These are phyloP conservation scores for Corydoras sp. DNA, from an alignment of 2,113 vertebrate species.

Conservation along the genomic window DNA sequence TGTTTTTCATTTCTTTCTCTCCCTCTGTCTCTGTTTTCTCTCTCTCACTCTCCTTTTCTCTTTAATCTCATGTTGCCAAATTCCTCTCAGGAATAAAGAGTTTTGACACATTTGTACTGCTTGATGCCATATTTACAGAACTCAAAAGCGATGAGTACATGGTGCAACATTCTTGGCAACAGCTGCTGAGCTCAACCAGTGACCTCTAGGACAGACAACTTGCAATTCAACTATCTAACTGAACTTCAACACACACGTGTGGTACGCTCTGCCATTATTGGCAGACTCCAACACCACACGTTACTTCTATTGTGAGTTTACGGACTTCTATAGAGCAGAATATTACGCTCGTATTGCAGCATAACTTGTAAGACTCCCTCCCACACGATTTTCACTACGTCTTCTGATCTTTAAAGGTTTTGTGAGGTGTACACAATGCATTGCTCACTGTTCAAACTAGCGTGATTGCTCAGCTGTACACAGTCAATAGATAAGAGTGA, in stretches of 20 bases:
- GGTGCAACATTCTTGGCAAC: conserved; percentile 22
- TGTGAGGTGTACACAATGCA: conserved; percentile 35
- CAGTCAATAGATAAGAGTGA: conserved; percentile 21
- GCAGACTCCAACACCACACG: no score
- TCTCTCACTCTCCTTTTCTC: conserved; percentile 3
- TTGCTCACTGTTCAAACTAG: conserved; percentile 32
- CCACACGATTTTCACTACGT: conserved; percentile 17
- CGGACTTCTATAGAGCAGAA: conserved; percentile 7
- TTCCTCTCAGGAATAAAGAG: conserved; percentile 4
- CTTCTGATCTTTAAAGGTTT: conserved; percentile 37
- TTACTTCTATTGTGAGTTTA: conserved; percentile 1
- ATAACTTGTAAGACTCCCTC: not conserved
- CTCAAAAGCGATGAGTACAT: not conserved
- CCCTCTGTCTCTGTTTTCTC: not conserved
- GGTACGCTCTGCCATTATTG: not conserved
- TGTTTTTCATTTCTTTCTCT: conserved; percentile 16
- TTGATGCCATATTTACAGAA: conserved; percentile 16
- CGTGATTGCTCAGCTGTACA: conserved; percentile 47
- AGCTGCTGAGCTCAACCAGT: conserved; percentile 16
- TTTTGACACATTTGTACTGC: conserved; percentile 17
- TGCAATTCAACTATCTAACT: conserved; percentile 27
- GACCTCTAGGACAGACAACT: conserved; percentile 12
- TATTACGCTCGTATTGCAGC: conserved; percentile 11
- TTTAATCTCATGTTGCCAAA: conserved; percentile 1
- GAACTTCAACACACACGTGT: conserved; percentile 14